Evolutionary conservation across 2,113 vertebrate species (phyloP).

Genomic region (cattle (Bos taurus)): DNA sequence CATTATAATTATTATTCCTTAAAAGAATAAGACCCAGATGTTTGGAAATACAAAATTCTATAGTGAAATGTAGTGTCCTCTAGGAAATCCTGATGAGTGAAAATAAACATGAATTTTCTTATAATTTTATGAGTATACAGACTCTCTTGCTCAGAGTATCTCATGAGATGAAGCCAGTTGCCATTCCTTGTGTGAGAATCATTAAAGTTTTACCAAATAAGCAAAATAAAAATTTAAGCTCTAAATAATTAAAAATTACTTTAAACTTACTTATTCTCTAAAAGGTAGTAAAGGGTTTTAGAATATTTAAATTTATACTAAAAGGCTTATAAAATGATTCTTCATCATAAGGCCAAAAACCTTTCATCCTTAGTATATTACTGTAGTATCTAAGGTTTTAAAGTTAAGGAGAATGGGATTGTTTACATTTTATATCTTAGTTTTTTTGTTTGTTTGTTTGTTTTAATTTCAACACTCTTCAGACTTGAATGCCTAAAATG

Average conservation of each 20-base stretch:
- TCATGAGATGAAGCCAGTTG: conserved; percentile 34
- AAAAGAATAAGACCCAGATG: background rate
- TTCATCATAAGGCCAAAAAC: background rate
- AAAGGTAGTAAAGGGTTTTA: background rate
- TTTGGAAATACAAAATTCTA: background rate
- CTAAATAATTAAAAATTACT: background rate
- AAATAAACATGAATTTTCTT: conserved; percentile 12
- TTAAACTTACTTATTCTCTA: background rate
- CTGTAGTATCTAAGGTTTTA: background rate
- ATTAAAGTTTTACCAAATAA: conserved; percentile 33
- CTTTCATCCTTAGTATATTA: background rate
- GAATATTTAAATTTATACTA: background rate
- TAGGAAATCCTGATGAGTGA: background rate
- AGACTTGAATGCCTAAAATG: background rate
- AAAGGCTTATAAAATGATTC: background rate
- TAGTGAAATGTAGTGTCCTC: background rate
- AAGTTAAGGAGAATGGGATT: background rate
- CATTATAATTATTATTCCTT: background rate
- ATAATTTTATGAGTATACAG: background rate
- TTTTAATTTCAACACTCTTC: background rate
- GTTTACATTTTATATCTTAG: background rate
- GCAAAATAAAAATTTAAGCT: background rate
- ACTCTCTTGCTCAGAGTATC: background rate
- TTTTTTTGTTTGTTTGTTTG: background rate
- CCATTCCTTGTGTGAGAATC: background rate